phyloP scores from a whole-genome alignment of 2,888 invertebrate species.

The Brassicogethes aeneus region DNA sequence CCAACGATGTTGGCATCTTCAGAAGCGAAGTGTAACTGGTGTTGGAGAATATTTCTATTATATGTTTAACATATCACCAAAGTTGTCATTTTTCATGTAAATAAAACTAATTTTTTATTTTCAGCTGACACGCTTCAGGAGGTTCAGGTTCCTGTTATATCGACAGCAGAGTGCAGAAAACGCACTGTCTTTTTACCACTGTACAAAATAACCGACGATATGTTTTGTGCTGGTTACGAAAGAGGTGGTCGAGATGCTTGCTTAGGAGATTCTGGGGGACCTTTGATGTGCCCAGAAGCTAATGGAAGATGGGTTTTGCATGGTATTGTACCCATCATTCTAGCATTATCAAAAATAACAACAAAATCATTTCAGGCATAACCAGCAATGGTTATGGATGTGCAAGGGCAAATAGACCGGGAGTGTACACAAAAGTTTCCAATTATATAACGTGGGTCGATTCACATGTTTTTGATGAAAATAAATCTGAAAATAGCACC shows the following conservation, averaged over 20 bases:
- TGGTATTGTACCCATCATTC: too few relatives aligned
- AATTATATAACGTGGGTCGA: conserved; percentile 68
- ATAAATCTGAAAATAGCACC: conserved; percentile 13
- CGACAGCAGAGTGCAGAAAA: conserved; percentile 66
- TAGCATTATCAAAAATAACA: too few relatives aligned
- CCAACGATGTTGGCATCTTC: too few relatives aligned
- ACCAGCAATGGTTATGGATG: conserved; percentile 77
- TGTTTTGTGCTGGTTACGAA: conserved; percentile 76
- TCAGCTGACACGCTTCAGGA: conserved; percentile 75
- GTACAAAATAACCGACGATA: conserved; percentile 69
- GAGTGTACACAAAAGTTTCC: conserved; percentile 72
- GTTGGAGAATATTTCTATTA: too few relatives aligned
- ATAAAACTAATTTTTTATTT: conserved; percentile 14
- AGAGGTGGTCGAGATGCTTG: conserved; percentile 74
- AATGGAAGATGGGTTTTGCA: conserved; percentile 36
- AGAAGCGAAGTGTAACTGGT: too few relatives aligned
- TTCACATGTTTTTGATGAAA: conserved; percentile 39
- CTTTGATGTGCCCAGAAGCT: conserved; percentile 65
- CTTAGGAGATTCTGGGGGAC: conserved; percentile 72
- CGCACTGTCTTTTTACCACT: conserved; percentile 65
- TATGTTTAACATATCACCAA: too few relatives aligned
- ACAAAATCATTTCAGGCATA: conserved; percentile 47
- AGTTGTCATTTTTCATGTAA: too few relatives aligned
- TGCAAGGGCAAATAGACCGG: conserved; percentile 67
- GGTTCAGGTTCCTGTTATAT: conserved; percentile 70